Evolutionary conservation across 2,888 invertebrate genomes (phyloP), one percentile per base, ranked within the genome.

Genomic region (Phortica okadai): DNA sequence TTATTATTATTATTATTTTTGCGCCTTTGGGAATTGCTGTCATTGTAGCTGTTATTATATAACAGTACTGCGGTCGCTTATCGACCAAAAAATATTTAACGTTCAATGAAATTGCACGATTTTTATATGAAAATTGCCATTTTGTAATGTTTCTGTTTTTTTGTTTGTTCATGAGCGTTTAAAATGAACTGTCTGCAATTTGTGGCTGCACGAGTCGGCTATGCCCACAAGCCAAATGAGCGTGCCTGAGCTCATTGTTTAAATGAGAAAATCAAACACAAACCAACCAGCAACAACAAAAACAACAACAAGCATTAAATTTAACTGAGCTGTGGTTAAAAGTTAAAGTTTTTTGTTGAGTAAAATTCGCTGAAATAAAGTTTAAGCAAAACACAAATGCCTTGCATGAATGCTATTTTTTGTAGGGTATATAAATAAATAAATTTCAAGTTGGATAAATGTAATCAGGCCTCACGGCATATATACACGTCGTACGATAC

Each of bases 381-480:
- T 21, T 21, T 21, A 21, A 21, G 0, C 0, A 1, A 21, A 21
- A 21, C 21, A 33, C 33, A 33, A 33, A 33, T 33, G 33, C 33
- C 33, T 2, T 50, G 14, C 50, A 50, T 14, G 14, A 50, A 21
- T 21, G 21, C 21, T 21, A 21, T 21, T 6, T 5, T 50, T 50
- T 50, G 2, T 50, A 11, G 50, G 50, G 8, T 50, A 14, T 50
- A 10, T 1, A 50, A 50, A 50, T 50, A 50, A 59, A 16, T 59
- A 59, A 59, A 59, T 59, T 59, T 59, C 7, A 16, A 59, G 7
- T 59, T 59, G 59, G 16, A 8, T 59, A 59, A 66, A 66, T 66
- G 66, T 66, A 66, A 66, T 66, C 66, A 66, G 42, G 66, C 42
- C 66, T 50, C 50, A 11, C 50, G 33, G 33, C 33, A 33, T 33